A percentile compares a stretch with the other conserved stretches of the same genome.
Evolutionary conservation across 2,888 invertebrate species (phyloP).

Genomic region (Eledona agricola): DNA sequence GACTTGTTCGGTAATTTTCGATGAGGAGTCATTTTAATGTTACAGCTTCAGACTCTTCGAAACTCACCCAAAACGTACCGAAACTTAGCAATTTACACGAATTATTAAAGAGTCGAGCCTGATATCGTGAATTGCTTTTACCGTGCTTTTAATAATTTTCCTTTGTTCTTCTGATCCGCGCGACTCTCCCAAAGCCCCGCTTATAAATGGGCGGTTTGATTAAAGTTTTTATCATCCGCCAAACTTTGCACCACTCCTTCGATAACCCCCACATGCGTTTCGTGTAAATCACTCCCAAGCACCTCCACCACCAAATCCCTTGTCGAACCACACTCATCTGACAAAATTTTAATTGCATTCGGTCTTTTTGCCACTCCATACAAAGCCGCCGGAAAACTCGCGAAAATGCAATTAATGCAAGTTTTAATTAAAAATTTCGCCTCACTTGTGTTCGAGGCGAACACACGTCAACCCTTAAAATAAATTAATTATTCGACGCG

Average conservation of each 20-base stretch:
- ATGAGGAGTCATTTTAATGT: no score
- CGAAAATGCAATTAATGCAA: constrained; percentile 25
- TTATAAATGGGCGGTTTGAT: constrained; percentile 12
- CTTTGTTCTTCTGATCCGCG: no score
- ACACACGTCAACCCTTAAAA: constrained; percentile 18
- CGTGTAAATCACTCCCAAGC: background rate
- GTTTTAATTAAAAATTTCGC: constrained; percentile 28
- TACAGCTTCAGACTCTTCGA: background rate
- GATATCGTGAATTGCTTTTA: constrained; percentile 7
- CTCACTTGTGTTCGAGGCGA: constrained; percentile 3
- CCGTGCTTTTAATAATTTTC: constrained; percentile 5
- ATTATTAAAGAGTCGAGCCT: constrained; percentile 13
- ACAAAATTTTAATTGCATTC: constrained; percentile 23
- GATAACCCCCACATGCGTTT: no score
- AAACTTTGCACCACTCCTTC: constrained; percentile 5
- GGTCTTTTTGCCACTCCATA: constrained; percentile 23
- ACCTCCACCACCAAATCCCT: constrained; percentile 4
- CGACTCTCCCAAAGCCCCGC: no score
- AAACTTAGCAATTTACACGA: constrained; percentile 9
- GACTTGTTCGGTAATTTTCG: no score
- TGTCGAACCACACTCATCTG: constrained; percentile 7
- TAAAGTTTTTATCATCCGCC: constrained; percentile 9
- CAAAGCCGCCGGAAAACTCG: constrained; percentile 14
- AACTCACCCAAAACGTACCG: constrained; percentile 2
- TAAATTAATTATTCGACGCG: constrained; percentile 24